Conservation (phyloP, 64 coral and sea anemone species). For the Catalaphyllia jardinei region DNA sequence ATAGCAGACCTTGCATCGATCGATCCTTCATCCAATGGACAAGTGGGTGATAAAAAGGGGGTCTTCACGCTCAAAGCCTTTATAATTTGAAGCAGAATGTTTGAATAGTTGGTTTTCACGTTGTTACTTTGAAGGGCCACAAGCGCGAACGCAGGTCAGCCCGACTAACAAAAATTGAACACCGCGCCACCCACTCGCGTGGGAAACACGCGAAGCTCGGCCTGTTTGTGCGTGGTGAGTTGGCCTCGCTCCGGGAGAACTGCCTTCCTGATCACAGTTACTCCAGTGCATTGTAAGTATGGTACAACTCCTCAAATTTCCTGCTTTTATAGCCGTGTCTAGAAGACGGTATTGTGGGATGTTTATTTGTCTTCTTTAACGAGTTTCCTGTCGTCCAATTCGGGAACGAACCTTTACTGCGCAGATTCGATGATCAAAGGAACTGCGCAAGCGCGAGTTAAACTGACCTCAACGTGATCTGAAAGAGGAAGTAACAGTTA, state of each 20-base stretch:
- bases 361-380: background rate
- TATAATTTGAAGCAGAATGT: too few species aligned
- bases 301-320: background rate
- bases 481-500: background rate
- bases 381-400: background rate
- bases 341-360: constrained; percentile 5
- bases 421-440: background rate
- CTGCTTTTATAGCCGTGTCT: constrained; percentile 57
- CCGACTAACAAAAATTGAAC: constrained; percentile 89
- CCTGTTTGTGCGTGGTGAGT: constrained; percentile 59
- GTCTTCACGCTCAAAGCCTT: too few species aligned
- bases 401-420: background rate
- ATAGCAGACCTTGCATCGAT: too few species aligned
- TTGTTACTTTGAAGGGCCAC: constrained; percentile 48
- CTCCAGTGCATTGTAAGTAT: constrained; percentile 99
- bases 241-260: constrained; percentile 82
- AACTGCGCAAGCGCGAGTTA: constrained; percentile 9
- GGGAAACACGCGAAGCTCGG: constrained; percentile 72
- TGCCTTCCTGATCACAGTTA: constrained; percentile 95
- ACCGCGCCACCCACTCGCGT: constrained; percentile 66
- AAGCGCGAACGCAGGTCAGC: constrained; percentile 83
- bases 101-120: background rate
- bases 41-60: too few species aligned
- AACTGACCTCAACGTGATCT: background rate
- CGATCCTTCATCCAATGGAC: too few species aligned